phyloP scores from a whole-genome alignment of 2,797 vertebrate species.

The Peromyscus aztecus region DNA sequence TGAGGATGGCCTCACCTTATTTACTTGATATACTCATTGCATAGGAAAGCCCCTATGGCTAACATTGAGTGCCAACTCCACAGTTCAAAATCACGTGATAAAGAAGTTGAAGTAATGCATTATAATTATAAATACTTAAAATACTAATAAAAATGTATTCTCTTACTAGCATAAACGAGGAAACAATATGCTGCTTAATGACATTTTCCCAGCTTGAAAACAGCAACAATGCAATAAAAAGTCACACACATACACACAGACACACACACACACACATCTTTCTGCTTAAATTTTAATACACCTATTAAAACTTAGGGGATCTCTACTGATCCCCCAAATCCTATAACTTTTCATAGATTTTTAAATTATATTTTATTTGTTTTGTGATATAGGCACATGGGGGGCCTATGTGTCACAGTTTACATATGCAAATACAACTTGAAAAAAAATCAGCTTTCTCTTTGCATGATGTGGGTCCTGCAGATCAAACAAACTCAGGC shows the following conservation, averaged over 20 bases:
- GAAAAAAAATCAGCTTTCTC: too few species aligned
- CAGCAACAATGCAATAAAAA: neutral
- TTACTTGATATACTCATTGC: neutral
- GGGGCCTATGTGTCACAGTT: accelerated
- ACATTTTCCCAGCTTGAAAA: neutral
- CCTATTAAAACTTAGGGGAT: neutral
- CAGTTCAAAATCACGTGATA: neutral
- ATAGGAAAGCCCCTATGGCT: neutral
- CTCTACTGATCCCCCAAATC: neutral
- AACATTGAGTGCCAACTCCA: neutral
- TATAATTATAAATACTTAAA: neutral
- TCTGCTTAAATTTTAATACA: neutral
- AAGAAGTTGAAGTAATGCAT: slow-evolving; percentile 4
- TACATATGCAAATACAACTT: neutral
- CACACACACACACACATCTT: neutral
- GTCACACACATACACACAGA: accelerated
- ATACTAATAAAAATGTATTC: neutral
- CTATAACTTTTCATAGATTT: neutral
- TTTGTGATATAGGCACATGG: neutral
- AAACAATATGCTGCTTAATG: neutral
- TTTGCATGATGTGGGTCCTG: neutral
- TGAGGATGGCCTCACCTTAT: neutral
- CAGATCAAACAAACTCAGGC: neutral
- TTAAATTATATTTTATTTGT: neutral
- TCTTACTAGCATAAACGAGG: neutral